Conservation (phyloP, 2,113 vertebrate genomes). For the Thunnus maccoyii region DNA sequence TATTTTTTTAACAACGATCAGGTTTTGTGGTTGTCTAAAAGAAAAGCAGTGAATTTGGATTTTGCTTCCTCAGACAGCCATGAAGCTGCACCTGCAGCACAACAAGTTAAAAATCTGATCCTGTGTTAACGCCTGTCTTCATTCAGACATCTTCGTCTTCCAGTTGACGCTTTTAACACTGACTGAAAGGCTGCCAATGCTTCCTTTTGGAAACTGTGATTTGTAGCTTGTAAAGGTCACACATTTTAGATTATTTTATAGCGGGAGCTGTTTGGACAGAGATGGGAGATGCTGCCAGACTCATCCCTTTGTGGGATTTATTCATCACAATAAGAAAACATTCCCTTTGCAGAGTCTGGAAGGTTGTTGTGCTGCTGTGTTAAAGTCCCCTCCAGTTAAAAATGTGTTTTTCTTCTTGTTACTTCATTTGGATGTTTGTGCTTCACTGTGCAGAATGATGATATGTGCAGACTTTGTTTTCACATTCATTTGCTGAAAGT, state of each 20-base stretch:
- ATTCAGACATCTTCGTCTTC: slow-evolving; percentile 32
- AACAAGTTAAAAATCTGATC: background rate
- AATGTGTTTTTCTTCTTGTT: too few relatives aligned
- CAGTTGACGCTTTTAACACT: background rate
- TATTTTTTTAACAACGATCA: background rate
- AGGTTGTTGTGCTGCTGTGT: background rate
- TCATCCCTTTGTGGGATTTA: background rate
- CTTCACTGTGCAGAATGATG: too few relatives aligned
- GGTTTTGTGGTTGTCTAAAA: background rate
- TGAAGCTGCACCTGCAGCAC: background rate
- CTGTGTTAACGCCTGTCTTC: background rate
- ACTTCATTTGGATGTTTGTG: too few relatives aligned
- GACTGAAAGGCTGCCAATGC: slow-evolving; percentile 11
- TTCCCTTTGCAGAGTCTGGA: background rate
- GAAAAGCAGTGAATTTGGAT: background rate
- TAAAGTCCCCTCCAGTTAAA: too few relatives aligned
- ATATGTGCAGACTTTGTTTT: too few relatives aligned
- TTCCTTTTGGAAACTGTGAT: slow-evolving; percentile 19
- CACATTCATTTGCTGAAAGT: too few relatives aligned
- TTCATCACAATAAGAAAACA: background rate
- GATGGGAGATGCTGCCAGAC: background rate
- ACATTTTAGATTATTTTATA: slow-evolving; percentile 4
- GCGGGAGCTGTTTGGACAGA: slow-evolving; percentile 8
- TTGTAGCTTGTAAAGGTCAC: slow-evolving; percentile 10
- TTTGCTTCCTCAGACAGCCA: background rate